These are phyloP conservation scores for Druon quercuslanigerum DNA, from an alignment of 1,140 invertebrate genomes.

Conservation along the genomic window DNA sequence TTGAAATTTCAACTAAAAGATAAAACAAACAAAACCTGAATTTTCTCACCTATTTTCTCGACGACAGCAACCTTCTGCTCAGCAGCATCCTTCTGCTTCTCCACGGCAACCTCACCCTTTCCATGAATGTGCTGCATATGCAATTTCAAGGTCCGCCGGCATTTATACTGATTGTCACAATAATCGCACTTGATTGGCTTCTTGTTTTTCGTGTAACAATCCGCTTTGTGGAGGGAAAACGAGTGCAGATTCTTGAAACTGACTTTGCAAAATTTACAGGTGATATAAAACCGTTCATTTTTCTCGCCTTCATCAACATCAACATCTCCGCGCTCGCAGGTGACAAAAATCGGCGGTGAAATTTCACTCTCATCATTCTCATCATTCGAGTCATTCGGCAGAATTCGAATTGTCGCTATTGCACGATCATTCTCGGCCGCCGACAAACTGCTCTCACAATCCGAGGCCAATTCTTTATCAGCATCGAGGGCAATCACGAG, in stretches of 20 bases:
- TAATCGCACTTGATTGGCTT: conserved; percentile 25
- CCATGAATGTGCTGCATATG: conserved; percentile 34
- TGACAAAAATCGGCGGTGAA: background rate
- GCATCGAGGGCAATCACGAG: conserved; percentile 18
- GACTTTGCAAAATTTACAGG: background rate
- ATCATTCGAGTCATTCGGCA: background rate
- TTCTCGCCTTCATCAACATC: background rate
- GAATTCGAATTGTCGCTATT: no score
- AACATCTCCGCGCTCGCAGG: no score
- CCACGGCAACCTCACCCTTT: conserved; percentile 34
- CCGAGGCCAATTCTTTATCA: background rate
- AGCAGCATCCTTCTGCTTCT: conserved; percentile 33
- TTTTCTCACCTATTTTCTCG: conserved; percentile 35
- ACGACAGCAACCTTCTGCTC: background rate
- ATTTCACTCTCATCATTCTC: background rate
- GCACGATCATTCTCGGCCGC: background rate
- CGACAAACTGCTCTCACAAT: no score
- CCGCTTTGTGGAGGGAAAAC: background rate
- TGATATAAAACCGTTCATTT: background rate
- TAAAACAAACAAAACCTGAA: no score
- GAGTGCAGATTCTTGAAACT: background rate
- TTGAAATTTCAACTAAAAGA: no score
- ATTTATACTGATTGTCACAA: conserved; percentile 39
- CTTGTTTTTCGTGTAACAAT: background rate
- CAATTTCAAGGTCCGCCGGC: conserved; percentile 37